Conservation (phyloP, 2,888 invertebrate species). For the Platycnemis pennipes region DNA sequence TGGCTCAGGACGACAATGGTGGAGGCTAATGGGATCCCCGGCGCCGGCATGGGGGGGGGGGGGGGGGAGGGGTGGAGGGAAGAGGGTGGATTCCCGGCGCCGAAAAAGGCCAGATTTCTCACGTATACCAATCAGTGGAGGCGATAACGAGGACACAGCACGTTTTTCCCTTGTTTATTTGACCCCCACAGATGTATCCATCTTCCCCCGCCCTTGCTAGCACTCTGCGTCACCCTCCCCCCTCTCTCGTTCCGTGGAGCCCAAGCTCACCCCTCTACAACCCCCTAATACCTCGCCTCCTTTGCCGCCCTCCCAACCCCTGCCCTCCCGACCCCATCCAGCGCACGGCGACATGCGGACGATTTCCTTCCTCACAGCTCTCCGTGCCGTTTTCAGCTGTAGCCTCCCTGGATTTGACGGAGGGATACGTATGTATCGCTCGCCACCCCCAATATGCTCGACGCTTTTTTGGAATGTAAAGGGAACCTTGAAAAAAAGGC, state of each 20-base stretch:
- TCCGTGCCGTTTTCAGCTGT: background rate
- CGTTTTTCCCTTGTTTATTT: slow-evolving; percentile 66
- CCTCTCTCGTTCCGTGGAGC: background rate
- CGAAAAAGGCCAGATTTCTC: slow-evolving; percentile 63
- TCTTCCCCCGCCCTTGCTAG: background rate
- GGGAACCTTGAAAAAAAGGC: background rate
- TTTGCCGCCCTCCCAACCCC: too few relatives aligned
- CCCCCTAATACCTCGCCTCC: background rate
- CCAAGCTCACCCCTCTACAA: background rate
- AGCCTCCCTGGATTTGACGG: background rate
- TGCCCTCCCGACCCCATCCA: background rate
- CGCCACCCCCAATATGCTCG: background rate
- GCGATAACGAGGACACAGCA: slow-evolving; percentile 58
- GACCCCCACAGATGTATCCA: slow-evolving; percentile 13
- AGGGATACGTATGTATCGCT: background rate
- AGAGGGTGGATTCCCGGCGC: background rate
- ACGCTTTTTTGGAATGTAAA: background rate
- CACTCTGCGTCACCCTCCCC: background rate
- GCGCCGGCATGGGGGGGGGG: background rate
- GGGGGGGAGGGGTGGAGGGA: background rate
- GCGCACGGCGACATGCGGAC: background rate
- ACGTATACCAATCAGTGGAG: slow-evolving; percentile 63
- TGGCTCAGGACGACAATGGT: background rate
- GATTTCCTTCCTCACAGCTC: background rate
- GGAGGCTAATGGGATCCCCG: background rate